Base-by-base conservation (phyloP, 2,888 invertebrate genomes). In the Macrosiphum euphorbiae region DNA sequence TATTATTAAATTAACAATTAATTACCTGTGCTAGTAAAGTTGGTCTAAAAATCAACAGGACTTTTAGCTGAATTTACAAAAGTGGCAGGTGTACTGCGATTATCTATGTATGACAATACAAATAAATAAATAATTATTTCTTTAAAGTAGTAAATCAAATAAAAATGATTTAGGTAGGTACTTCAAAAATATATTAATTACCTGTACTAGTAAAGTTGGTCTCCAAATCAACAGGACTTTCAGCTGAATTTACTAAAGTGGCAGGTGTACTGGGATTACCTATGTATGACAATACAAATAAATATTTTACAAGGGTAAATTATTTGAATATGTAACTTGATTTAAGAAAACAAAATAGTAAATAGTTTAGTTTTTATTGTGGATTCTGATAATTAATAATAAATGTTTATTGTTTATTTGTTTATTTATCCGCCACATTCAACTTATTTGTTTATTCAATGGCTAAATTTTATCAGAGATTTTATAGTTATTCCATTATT, bases 201-300 rank as follows among this genome's bases (percentile, higher is more conserved):
- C 86, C 47, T 28, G 86, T 47, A 10, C 86, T n/a, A n/a, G n/a
- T 67, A n/a, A 67, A 8, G 10, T 67, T 67, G n/a, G n/a, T 67
- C 3, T 67, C 67, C n/a, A 67, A 67, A 13, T 67, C 67, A 67
- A 67, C n/a, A 67, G n/a, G n/a, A 11, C 67, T n/a, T 67, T 86
- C 44, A 86, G 47, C 47, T 86, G 47, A 86, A 86, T 86, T 47
- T 86, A 86, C 47, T 47, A 47, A 86, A 86, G 86, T 86, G 0
- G 4, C 11, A 47, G 86, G 28, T 86, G 47, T 47, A 86, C 47
- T 86, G 3, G 47, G 86, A 86, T 86, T 86, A 86, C 28, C 86
- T 47, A 86, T 86, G 24, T 47, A 86, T 86, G 47, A 86, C 28
- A 86, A 86, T 86, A 86, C 86, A 86, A 86, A 86, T 86, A 86